Conservation (phyloP, 2,797 vertebrate genomes). For the Melanotaenia parkinsoni region DNA sequence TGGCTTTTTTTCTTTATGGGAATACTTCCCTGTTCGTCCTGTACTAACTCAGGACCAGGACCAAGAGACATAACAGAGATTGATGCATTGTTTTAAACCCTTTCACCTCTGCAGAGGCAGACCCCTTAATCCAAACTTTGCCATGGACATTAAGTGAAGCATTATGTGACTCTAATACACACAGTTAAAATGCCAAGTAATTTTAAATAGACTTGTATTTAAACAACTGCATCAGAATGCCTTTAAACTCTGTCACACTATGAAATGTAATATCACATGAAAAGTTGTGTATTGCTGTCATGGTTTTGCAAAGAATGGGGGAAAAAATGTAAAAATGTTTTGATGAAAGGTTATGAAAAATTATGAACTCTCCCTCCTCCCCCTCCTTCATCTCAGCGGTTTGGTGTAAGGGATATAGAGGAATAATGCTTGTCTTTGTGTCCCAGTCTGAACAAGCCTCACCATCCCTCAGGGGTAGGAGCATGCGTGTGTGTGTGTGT, state of each 20-base stretch:
- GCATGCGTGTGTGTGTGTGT: conserved; percentile 40
- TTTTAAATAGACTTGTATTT: conserved; percentile 9
- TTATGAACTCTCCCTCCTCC: conserved; percentile 45
- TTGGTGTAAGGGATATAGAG: conserved; percentile 62
- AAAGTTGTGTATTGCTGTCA: neutral
- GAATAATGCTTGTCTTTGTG: conserved; percentile 86
- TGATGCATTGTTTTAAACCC: conserved; percentile 70
- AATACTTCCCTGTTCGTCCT: conserved; percentile 66
- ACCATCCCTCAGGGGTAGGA: conserved; percentile 51
- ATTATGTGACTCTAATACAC: conserved; percentile 10
- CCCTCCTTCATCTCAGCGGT: conserved; percentile 25
- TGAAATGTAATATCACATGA: neutral
- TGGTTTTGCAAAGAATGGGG: conserved; percentile 1
- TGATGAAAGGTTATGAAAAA: conserved; percentile 34
- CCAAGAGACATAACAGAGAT: conserved; percentile 62
- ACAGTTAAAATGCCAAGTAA: neutral
- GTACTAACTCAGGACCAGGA: conserved; percentile 62
- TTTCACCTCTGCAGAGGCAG: conserved; percentile 48
- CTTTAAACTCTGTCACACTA: conserved; percentile 1
- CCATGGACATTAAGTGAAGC: conserved; percentile 25
- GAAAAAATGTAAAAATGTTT: conserved; percentile 7
- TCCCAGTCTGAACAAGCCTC: conserved; percentile 60
- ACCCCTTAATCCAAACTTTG: conserved; percentile 35
- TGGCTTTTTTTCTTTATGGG: conserved; percentile 61
- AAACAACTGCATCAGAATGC: neutral